Evolutionary conservation across 2,113 vertebrate species (phyloP).

Genomic region (Epinephelus lanceolatus): DNA sequence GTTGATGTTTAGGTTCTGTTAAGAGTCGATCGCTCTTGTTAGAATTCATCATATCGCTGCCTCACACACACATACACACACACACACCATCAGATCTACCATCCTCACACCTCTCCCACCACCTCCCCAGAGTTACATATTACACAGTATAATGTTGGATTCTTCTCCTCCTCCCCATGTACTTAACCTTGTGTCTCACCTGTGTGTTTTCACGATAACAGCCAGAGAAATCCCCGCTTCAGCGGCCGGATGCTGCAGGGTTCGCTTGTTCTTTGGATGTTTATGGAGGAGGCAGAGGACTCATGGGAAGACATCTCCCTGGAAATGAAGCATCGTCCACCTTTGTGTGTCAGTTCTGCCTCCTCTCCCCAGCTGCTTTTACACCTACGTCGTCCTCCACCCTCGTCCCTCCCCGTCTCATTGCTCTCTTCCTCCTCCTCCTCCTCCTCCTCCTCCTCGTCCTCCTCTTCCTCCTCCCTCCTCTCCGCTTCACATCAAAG

Average conservation of each 20-base stretch:
- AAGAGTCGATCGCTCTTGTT: background rate
- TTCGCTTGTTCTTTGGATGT: slow-evolving; percentile 31
- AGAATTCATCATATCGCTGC: background rate
- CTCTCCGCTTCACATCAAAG: slow-evolving; percentile 57
- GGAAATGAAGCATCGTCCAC: slow-evolving; percentile 71
- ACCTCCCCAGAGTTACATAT: slow-evolving; percentile 53
- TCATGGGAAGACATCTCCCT: slow-evolving; percentile 55
- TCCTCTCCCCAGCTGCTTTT: slow-evolving; percentile 69
- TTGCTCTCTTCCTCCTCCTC: slow-evolving; percentile 56
- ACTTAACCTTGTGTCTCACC: slow-evolving; percentile 70
- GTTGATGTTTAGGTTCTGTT: background rate
- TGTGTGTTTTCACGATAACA: slow-evolving; percentile 58
- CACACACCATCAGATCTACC: background rate
- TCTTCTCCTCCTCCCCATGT: slow-evolving; percentile 59
- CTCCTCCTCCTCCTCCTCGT: slow-evolving; percentile 23
- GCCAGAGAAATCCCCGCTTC: slow-evolving; percentile 48
- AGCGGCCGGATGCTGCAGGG: slow-evolving; percentile 41
- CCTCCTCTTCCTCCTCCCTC: slow-evolving; percentile 29
- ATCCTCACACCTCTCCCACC: slow-evolving; percentile 9
- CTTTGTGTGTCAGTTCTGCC: slow-evolving; percentile 70
- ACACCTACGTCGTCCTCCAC: slow-evolving; percentile 73
- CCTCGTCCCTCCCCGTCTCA: slow-evolving; percentile 54
- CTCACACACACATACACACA: slow-evolving; percentile 10
- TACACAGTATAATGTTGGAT: slow-evolving; percentile 35
- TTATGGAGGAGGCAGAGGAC: slow-evolving; percentile 59